phyloP scores from a whole-genome alignment of 2,113 vertebrate species.

The Spea bombifrons region DNA sequence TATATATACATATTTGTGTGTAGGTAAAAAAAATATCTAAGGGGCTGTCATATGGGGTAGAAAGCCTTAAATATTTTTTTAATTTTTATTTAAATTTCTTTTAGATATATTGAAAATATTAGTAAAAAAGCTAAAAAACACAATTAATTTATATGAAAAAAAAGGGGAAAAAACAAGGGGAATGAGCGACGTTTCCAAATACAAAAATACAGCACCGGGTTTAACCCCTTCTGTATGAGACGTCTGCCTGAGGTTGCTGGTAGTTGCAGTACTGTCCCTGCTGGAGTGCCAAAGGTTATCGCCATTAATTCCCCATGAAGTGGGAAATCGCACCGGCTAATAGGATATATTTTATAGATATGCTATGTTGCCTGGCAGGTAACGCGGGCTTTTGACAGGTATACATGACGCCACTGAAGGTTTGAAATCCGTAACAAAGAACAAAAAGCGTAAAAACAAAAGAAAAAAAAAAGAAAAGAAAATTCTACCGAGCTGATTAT shows the following conservation, averaged over 20 bases:
- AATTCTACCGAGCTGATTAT: neutral
- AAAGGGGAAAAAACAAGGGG: neutral
- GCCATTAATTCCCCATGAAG: neutral
- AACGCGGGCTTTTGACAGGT: neutral
- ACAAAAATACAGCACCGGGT: too few relatives aligned
- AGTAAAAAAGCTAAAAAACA: neutral
- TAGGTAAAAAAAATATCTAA: too few relatives aligned
- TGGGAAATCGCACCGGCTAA: neutral
- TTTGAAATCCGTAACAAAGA: neutral
- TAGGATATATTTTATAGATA: neutral
- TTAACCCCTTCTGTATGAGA: too few relatives aligned
- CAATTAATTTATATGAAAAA: neutral
- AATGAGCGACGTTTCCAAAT: neutral
- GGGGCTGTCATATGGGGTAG: too few relatives aligned
- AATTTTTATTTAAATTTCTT: too few relatives aligned
- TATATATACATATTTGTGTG: too few relatives aligned
- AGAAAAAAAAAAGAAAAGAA: neutral
- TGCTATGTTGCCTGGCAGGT: neutral
- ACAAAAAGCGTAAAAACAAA: neutral
- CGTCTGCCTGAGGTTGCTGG: neutral
- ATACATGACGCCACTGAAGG: neutral
- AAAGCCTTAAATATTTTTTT: too few relatives aligned
- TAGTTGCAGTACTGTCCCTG: neutral
- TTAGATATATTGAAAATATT: too few relatives aligned
- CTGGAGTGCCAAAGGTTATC: neutral